A percentile compares a stretch with the other conserved stretches of the same genome.
These are phyloP conservation scores for Passer montanus DNA, from an alignment of 2,113 vertebrate genomes.

Conservation along the genomic window DNA sequence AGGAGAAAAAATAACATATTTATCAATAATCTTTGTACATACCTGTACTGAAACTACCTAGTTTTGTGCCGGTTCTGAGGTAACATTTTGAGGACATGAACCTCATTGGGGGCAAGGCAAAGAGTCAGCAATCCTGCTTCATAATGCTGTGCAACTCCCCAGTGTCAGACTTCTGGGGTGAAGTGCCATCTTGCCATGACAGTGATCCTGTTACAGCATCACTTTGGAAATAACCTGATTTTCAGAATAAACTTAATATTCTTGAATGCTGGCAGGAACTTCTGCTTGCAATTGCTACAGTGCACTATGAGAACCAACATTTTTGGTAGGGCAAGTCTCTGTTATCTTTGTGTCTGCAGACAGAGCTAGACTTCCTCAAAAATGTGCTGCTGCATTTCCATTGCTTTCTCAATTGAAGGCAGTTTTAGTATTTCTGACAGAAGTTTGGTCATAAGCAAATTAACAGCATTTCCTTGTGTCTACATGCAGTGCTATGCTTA, in stretches of 20 bases:
- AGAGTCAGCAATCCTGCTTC: neutral
- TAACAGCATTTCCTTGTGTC: neutral
- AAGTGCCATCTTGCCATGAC: fast-evolving
- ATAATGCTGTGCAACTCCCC: neutral
- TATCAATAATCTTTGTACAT: neutral
- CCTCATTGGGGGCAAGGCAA: neutral
- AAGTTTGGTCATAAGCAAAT: neutral
- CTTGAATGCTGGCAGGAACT: neutral
- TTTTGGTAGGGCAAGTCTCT: neutral
- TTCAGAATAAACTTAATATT: neutral
- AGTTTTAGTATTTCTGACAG: neutral
- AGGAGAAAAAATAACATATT: neutral
- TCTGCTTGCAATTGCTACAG: neutral
- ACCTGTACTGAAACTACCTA: neutral
- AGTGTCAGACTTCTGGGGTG: neutral
- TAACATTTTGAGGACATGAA: neutral
- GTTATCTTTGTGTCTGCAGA: conserved; percentile 21
- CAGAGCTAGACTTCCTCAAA: conserved; percentile 37
- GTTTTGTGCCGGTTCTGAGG: neutral
- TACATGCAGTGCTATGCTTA: neutral
- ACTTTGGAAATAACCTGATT: neutral
- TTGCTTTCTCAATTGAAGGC: neutral
- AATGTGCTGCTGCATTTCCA: neutral
- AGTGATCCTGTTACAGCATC: neutral
- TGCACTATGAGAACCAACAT: fast-evolving